Evolutionary conservation across 2,888 invertebrate genomes (phyloP), one percentile per base, ranked within the genome.

Genomic region (Exephanes ischioxanthus): DNA sequence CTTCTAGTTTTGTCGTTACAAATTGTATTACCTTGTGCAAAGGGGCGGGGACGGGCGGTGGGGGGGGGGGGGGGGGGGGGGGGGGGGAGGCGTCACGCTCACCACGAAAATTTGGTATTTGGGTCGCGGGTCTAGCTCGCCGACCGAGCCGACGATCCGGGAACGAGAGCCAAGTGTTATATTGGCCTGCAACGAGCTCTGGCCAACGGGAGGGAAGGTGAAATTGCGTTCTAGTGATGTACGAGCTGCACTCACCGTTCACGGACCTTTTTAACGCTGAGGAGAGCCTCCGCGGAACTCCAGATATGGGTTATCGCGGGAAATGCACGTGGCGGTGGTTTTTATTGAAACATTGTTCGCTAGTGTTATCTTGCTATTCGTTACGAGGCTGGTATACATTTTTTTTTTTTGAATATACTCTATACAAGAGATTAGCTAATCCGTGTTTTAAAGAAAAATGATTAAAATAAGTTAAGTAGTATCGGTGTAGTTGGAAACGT

Each of bases 61-160:
- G 9, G 11, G 11, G 0, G 37, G 7, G 9, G 37, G 14, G 3
- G 3, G 45, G 11, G 11, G 14, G 11, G 3, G 45, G 9, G 14
- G 3, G 45, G 45, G 3, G 14, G 45, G 14, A 0, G 45, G 45
- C 14, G 45, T 14, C 14, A 45, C 45, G 7, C 67, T 83, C 82
- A 72, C 86, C 72, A 87, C 86, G 87, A 89, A 61, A 90, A 90
- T 89, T 89, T 73, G 87, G 88, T 89, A 91, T 91, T 88, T 89
- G 89, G 90, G 89, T 91, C 91, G 89, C 78, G 75, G 73, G 87
- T 89, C 84, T 88, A 86, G 90, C 89, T 83, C 83, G 88, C 87
- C 83, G 90, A 89, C 86, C 83, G 90, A 89, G 90, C 91, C 88
- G 88, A 87, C 85, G 89, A 89, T 88, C 87, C 88, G 85, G 86